Evolutionary conservation across 2,888 invertebrate genomes (phyloP), one percentile per base, ranked within the genome.

Genomic region (Entomobrya proxima): DNA sequence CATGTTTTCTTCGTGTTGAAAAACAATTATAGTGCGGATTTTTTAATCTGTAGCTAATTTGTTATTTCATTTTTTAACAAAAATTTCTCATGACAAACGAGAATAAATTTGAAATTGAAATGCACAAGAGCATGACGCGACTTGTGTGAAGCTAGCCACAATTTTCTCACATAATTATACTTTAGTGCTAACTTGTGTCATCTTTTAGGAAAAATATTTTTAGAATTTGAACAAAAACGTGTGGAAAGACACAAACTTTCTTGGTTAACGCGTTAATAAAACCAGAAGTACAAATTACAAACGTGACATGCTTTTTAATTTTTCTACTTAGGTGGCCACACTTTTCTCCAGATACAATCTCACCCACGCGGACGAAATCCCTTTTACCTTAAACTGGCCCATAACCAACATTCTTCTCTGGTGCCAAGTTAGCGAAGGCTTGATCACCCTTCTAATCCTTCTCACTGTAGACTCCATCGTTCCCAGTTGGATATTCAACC

Each of bases 401-500:
- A 78, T 88, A 30, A 86, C 88, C 30, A 88, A 88, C 55, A 78
- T 87, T 27, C 55, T 88, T 15, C 69, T 88, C 18, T 88, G 88
- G 88, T 81, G 86, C 50, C 86, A 88, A 82, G 87, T 88, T 6
- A 30, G 82, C 18, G 88, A 88, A 76, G 88, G 88, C 18, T 55
- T 88, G 40, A 75, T 80, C 24, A 85, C 84, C 11, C 82, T 87
- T 13, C 77, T 88, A 44, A 85, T 87, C 47, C 75, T 88, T n/a
- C 76, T 87, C 21, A 88, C 81, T 11, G 83, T 88, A 18, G 88
- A 88, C 69, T 64, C 87, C n/a, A 79, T 87, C 61, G 87, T 88
- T 27, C 88, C 88, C 24, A 86, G 69, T 15, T 88, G 88, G 88
- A 85, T 87, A 47, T 88, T 88, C 76, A 86, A 86, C 58, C 72